Percentiles rank a stretch among this genome's conserved stretches.
These are phyloP conservation scores for Anguilla megastoma DNA, from an alignment of 2,797 vertebrate genomes.

Conservation along the genomic window DNA sequence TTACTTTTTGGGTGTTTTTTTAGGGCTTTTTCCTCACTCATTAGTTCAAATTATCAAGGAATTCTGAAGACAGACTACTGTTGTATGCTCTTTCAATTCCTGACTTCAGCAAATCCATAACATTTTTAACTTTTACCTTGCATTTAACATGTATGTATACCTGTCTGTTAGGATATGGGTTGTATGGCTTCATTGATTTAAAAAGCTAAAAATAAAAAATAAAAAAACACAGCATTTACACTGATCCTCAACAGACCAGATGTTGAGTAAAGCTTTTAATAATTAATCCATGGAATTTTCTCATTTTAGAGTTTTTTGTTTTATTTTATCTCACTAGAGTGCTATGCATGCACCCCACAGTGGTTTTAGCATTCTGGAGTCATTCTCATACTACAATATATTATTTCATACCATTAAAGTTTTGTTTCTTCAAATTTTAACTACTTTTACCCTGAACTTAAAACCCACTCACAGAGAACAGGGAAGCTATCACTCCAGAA, in stretches of 20 bases:
- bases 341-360: background rate
- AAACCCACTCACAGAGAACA: background rate
- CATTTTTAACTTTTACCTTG: background rate
- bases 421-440: background rate
- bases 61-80: background rate
- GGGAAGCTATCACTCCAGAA: constrained; percentile 52
- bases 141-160: background rate
- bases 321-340: background rate
- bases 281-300: background rate
- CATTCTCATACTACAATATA: background rate
- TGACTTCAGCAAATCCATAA: background rate
- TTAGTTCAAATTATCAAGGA: background rate
- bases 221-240: background rate
- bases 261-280: background rate
- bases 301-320: background rate
- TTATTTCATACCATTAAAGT: background rate
- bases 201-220: background rate
- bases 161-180: background rate
- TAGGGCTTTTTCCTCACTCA: background rate
- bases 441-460: background rate
- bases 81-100: background rate
- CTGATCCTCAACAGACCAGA: background rate
- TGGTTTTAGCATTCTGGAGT: background rate
- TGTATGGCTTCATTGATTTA: background rate
- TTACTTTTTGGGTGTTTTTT: background rate